phyloP scores from a whole-genome alignment of 2,113 vertebrate species.

The Macaca fascicularis region DNA sequence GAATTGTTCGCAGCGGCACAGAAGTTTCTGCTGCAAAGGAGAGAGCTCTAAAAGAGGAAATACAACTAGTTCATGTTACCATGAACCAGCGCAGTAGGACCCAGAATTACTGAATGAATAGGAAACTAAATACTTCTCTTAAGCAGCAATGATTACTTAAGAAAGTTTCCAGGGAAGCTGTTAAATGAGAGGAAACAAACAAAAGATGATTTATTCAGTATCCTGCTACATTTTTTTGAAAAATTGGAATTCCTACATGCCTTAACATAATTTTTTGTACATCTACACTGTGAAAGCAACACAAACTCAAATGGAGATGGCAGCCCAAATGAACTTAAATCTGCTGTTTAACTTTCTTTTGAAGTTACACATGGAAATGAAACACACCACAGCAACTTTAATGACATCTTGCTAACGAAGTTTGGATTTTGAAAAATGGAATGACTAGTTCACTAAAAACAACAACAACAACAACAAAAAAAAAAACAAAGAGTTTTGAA shows the following conservation, averaged over 20 bases:
- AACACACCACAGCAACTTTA: conserved; percentile 32
- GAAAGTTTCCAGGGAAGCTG: conserved; percentile 7
- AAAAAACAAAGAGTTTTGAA: not conserved
- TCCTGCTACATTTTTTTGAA: not conserved
- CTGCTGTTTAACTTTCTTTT: conserved; percentile 38
- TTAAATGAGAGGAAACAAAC: not conserved
- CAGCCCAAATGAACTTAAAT: not conserved
- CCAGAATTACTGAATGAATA: not conserved
- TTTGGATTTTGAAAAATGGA: not conserved
- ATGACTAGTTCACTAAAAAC: not conserved
- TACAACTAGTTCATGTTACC: not conserved
- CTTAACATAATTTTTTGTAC: not conserved
- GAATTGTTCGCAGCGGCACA: not conserved
- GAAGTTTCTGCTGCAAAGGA: conserved; percentile 36
- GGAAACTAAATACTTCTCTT: not conserved
- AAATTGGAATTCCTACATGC: not conserved
- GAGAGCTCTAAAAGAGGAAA: conserved; percentile 60
- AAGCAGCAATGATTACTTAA: not conserved
- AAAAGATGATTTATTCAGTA: not conserved
- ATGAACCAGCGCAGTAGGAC: not conserved
- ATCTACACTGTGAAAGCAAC: not conserved
- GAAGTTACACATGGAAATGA: conserved; percentile 35
- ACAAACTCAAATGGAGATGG: not conserved
- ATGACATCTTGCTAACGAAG: conserved; percentile 8
- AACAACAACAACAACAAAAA: not conserved